Evolutionary conservation across 2,113 vertebrate genomes (phyloP), one percentile per base, ranked within the genome.

Genomic region (Mustela lutreola): DNA sequence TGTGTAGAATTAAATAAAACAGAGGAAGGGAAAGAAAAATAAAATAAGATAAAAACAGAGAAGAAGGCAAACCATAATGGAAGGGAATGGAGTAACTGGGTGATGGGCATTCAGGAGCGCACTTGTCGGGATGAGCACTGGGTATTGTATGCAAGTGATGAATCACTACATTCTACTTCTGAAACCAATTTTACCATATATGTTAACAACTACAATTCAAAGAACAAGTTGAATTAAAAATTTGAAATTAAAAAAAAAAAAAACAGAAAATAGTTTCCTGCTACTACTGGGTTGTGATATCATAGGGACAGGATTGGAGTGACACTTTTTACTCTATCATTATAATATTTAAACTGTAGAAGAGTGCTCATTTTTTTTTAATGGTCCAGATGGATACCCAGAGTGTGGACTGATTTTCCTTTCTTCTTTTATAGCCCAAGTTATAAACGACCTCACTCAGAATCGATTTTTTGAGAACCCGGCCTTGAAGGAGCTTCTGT

Each of bases 391-490:
- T 5, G 18, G 24, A 65, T 79, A 33, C 1, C 0, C 0, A 1
- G 5, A 50, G 53, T 60, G 5, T 7, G 3, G 16, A 1, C 75
- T 97, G 36, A 96, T 93, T 97, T 83, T 73, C 60, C 4, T 11
- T 93, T 98, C 97, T 84, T 97, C 11, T 83, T 93, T 97, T n/a
- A n/a, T 45, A 99, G 99, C 99, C 42, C 98, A 95, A 76, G 99
- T 99, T 0, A 39, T 99, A 96, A 98, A 96, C 63, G 99, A 99
- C 89, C 99, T 99, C 97, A 98, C 98, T 63, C 98, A 92, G 53
- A 98, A 99, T 89, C 96, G 98, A 79, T 99, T 99, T 97, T 99
- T 99, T 98, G 99, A 98, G 3, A 97, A 97, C 4, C 92, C 97
- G 1, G 71, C 99, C 93, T 98, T 98, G 7, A 98, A 97, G 91